These are phyloP conservation scores for Cephus nigrinus DNA, from an alignment of 2,888 invertebrate species.

Conservation along the genomic window DNA sequence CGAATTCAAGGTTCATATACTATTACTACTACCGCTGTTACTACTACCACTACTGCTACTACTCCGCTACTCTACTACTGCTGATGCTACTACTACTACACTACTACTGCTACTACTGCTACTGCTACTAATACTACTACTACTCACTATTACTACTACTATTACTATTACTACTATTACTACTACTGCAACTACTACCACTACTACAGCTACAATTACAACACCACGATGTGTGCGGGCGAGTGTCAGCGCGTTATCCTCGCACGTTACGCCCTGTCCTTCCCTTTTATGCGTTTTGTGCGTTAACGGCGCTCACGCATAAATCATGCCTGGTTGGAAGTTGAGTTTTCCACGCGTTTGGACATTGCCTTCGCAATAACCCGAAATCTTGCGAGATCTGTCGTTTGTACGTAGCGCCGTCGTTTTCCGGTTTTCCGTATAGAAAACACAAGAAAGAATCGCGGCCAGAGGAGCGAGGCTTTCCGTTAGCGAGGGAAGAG, in stretches of 20 bases:
- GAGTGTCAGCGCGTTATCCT: not conserved
- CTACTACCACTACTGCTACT: no score
- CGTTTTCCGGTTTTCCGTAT: not conserved
- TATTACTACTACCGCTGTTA: not conserved
- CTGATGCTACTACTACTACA: no score
- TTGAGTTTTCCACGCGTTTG: not conserved
- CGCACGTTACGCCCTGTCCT: not conserved
- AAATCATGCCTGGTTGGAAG: not conserved
- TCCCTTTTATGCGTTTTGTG: not conserved
- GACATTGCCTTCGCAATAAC: not conserved
- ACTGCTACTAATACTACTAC: no score
- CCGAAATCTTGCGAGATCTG: not conserved
- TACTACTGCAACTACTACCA: no score
- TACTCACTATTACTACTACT: no score
- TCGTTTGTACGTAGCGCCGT: not conserved
- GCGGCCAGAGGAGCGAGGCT: slow-evolving; percentile 2
- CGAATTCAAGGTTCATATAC: slow-evolving; percentile 7
- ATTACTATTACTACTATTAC: no score
- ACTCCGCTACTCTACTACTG: no score
- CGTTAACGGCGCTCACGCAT: not conserved
- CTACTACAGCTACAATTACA: not conserved
- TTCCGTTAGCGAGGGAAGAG: slow-evolving; percentile 13
- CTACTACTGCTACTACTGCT: no score
- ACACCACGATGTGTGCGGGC: not conserved
- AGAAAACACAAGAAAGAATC: not conserved